phyloP scores from a whole-genome alignment of 2,113 vertebrate species.

The Petrocephalus zakoni region DNA sequence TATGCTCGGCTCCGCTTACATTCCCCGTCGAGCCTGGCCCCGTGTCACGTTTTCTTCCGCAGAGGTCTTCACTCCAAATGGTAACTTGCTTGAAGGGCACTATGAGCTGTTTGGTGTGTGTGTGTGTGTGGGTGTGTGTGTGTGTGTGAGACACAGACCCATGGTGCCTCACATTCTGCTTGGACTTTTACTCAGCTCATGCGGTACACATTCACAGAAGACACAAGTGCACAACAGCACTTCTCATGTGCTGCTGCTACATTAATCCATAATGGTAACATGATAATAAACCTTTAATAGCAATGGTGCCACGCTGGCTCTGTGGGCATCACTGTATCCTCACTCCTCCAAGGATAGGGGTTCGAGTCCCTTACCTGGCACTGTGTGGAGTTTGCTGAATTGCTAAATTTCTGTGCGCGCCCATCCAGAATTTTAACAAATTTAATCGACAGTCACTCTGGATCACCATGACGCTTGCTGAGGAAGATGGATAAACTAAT shows the following conservation, averaged over 20 bases:
- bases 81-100: not conserved
- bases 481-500: not conserved
- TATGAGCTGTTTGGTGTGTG: not conserved
- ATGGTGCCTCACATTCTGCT: not conserved
- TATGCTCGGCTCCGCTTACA: slow-evolving; percentile 29
- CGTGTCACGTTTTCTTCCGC: slow-evolving; percentile 15
- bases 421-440: not conserved
- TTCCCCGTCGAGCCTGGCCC: not conserved
- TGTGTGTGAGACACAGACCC: not conserved
- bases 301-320: not conserved
- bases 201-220: not conserved
- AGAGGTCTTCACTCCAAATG: not conserved
- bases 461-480: not conserved
- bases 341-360: not conserved
- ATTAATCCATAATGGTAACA: not conserved
- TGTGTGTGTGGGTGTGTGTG: not conserved
- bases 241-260: not conserved
- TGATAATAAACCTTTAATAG: not conserved
- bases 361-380: not conserved
- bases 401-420: not conserved
- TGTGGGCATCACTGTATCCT: not conserved
- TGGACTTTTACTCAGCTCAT: not conserved
- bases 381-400: not conserved
- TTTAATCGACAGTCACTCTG: not conserved
- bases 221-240: not conserved